Conservation (phyloP, 1,140 invertebrate genomes). For the Amyelois transitella region DNA sequence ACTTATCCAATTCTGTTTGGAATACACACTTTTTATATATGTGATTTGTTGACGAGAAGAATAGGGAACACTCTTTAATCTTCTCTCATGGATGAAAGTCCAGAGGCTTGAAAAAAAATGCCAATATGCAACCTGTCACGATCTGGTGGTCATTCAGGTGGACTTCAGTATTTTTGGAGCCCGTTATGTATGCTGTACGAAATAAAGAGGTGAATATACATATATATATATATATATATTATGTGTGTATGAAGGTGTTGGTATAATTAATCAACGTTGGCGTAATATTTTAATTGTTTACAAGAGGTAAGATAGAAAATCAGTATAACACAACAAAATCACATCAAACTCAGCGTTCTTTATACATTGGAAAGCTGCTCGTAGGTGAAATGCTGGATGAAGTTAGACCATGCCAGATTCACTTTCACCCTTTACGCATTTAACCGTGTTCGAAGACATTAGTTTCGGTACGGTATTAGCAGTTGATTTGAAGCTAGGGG, state of each 20-base stretch:
- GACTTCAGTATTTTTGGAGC: too few species aligned
- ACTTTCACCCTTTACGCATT: conserved; percentile 45
- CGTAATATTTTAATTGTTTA: background rate
- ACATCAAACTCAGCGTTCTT: background rate
- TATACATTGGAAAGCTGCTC: conserved; percentile 39
- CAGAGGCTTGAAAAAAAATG: too few species aligned
- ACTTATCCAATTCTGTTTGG: too few species aligned
- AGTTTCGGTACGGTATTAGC: too few species aligned
- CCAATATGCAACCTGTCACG: too few species aligned
- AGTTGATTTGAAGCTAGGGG: too few species aligned
- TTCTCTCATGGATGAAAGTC: too few species aligned
- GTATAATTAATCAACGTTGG: background rate
- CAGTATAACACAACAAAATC: background rate
- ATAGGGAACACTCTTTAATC: too few species aligned
- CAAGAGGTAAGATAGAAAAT: background rate
- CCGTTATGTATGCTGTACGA: background rate
- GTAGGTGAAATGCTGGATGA: conserved; percentile 25
- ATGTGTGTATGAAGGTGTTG: too few species aligned
- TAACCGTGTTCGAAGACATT: conserved; percentile 10
- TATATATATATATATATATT: background rate
- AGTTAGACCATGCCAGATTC: conserved; percentile 25
- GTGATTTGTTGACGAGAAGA: too few species aligned
- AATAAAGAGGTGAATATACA: background rate
- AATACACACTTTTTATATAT: too few species aligned
- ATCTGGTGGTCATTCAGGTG: too few species aligned